Evolutionary conservation across 2,113 vertebrate genomes (phyloP), one percentile per base, ranked within the genome.

Genomic region (Brachyhypopomus gauderio): DNA sequence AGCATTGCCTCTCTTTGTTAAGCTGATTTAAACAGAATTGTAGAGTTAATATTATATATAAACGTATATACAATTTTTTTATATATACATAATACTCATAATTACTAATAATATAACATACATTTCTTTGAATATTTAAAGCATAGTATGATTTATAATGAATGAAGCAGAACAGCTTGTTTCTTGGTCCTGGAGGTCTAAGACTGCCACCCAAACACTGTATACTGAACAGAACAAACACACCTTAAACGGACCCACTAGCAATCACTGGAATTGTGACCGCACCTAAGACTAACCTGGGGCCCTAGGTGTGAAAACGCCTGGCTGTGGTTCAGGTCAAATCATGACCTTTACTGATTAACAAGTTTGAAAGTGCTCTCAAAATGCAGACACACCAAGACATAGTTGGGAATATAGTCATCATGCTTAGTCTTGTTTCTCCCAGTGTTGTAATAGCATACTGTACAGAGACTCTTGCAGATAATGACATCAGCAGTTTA

Each of bases 371-470:
- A 64, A 14, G 12, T 8, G 56, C 41, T 76, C 59, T 75, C 62
- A 34, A 83, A 78, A 78, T 45, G 66, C 36, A 14, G 11, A 12
- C 58, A 22, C 25, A 60, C 62, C 25, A 34, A 36, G 56, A 25
- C 16, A 55, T 69, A 19, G 60, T 76, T 27, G n/a, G 72, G 80
- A 66, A 76, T 75, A 72, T 27, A 36, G 70, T 81, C 56, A 30
- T 70, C 22, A 22, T 23, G 59, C 5, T 58, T 52, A 41, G 5
- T 30, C 22, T 58, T 72, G 22, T 6, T 22, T 67, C 64, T 56
- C 69, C 25, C 36, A 69, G 34, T 71, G 45, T 16, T 59, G 45
- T 64, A 64, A 64, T 64, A 27, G 30, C 22, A 59, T 16, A 55
- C 25, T 22, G 45, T 16, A 55, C 14, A 30, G 23, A 66, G 20